Evolutionary conservation across 2,113 vertebrate genomes (phyloP).

Genomic region (Prionailurus viverrinus): DNA sequence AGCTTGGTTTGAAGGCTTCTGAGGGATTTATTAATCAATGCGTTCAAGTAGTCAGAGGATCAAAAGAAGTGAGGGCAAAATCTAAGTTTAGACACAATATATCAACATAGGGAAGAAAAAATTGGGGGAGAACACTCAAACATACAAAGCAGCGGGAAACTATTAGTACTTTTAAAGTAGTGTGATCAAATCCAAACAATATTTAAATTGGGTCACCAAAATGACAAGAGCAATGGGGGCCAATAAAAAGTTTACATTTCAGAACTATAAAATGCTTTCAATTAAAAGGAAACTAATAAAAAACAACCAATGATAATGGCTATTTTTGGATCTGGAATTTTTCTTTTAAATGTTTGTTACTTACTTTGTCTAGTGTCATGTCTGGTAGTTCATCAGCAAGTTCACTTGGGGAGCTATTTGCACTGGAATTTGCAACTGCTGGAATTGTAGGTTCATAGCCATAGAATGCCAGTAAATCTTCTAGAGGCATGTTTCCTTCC

Average conservation of each 20-base stretch:
- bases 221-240: background rate
- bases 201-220: background rate
- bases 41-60: background rate
- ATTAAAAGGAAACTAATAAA: background rate
- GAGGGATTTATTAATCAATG: background rate
- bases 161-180: background rate
- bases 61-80: constrained; percentile 45
- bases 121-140: background rate
- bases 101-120: background rate
- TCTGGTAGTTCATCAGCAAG: constrained; percentile 98
- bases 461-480: constrained; percentile 97
- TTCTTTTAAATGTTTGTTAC: constrained; percentile 53
- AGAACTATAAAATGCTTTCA: background rate
- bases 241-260: background rate
- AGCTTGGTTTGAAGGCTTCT: background rate
- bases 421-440: constrained; percentile 92
- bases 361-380: constrained; percentile 99
- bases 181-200: background rate
- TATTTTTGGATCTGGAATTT: background rate
- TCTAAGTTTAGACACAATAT: constrained; percentile 27
- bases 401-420: constrained; percentile 96
- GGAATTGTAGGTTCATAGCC: constrained; percentile 94
- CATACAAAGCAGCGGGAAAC: background rate
- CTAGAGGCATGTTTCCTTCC: constrained; percentile 99
- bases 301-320: background rate